phyloP scores from a whole-genome alignment of 2,888 invertebrate species.

The Ichneumoninae sp. region DNA sequence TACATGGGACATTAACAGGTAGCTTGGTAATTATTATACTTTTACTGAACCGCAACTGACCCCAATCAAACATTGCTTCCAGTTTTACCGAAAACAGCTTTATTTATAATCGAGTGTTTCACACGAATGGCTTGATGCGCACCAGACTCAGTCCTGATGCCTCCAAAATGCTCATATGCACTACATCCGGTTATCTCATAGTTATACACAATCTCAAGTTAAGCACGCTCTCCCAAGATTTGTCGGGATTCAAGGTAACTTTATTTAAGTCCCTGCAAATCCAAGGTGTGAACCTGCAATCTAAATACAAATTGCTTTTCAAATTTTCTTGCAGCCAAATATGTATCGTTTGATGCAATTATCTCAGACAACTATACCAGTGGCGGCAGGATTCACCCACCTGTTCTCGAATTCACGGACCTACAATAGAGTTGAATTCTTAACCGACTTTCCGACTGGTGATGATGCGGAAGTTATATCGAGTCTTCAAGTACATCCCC shows the following conservation, averaged over 20 bases:
- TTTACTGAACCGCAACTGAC: not conserved
- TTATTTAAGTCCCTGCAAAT: constrained; percentile 1
- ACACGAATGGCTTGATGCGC: constrained; percentile 94
- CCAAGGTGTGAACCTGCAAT: not conserved
- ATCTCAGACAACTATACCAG: constrained; percentile 92
- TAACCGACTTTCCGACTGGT: constrained; percentile 94
- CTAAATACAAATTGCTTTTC: constrained; percentile 16
- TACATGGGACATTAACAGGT: constrained; percentile 97
- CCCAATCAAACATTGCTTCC: constrained; percentile 9
- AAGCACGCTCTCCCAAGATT: constrained; percentile 91
- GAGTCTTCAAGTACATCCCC: constrained; percentile 95
- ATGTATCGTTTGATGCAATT: constrained; percentile 95
- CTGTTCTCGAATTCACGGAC: constrained; percentile 90
- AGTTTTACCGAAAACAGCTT: constrained; percentile 90
- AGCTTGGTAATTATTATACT: not conserved
- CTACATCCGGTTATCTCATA: constrained; percentile 95
- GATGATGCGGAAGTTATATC: constrained; percentile 96
- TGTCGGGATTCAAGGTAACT: constrained; percentile 92
- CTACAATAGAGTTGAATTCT: constrained; percentile 94
- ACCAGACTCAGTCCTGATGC: constrained; percentile 95
- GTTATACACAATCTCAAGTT: constrained; percentile 95
- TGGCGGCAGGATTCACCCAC: constrained; percentile 92
- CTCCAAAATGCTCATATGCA: constrained; percentile 95
- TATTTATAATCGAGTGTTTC: constrained; percentile 92
- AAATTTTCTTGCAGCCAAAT: constrained; percentile 89